Percentiles rank a stretch among this genome's conserved stretches.
Evolutionary conservation across 2,888 invertebrate genomes (phyloP).

Genomic region (Apeira syringaria): DNA sequence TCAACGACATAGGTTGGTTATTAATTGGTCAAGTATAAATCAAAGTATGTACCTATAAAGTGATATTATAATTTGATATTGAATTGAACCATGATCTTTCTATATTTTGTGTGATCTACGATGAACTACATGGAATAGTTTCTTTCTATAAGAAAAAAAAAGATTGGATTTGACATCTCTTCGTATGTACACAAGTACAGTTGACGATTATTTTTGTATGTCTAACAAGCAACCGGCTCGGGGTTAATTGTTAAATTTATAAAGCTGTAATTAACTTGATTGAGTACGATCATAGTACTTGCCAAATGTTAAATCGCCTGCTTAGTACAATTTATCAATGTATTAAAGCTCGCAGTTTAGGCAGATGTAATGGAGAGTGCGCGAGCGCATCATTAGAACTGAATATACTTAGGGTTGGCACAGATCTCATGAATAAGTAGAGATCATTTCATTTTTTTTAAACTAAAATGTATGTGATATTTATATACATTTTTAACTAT

Average conservation of each 20-base stretch:
- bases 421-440: background rate
- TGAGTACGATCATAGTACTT: constrained; percentile 1
- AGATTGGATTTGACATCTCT: too few relatives aligned
- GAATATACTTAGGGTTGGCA: constrained; percentile 38
- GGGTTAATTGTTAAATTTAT: background rate
- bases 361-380: constrained; percentile 42
- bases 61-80: constrained; percentile 12
- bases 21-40: constrained; percentile 4
- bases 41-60: constrained; percentile 1
- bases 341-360: constrained; percentile 30
- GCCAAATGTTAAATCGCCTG: constrained; percentile 21
- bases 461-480: too few relatives aligned
- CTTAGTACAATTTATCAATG: constrained; percentile 39
- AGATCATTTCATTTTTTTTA: too few relatives aligned
- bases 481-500: too few relatives aligned
- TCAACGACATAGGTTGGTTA: constrained; percentile 24
- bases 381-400: constrained; percentile 47
- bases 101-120: too few relatives aligned
- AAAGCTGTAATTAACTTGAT: background rate
- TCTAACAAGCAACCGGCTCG: too few relatives aligned
- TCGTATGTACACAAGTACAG: too few relatives aligned
- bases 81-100: background rate
- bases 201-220: too few relatives aligned
- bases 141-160: too few relatives aligned
- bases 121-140: too few relatives aligned